These are phyloP conservation scores for Formicarius rufipectus DNA, from an alignment of 2,113 vertebrate species.

Conservation along the genomic window DNA sequence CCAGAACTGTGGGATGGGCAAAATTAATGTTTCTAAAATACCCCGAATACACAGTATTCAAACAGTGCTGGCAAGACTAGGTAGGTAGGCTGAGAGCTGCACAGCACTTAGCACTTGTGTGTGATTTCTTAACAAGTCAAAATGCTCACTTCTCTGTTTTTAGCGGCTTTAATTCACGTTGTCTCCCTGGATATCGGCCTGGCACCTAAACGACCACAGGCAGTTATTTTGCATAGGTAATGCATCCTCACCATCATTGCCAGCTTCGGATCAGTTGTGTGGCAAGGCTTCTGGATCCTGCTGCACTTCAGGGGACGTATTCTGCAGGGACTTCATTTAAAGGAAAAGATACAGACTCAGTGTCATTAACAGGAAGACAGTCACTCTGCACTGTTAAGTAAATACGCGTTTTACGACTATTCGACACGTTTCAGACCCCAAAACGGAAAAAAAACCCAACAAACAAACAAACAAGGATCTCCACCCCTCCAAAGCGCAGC, in stretches of 20 bases:
- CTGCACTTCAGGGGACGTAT: neutral
- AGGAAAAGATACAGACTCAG: neutral
- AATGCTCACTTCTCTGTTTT: neutral
- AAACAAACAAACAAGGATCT: too few relatives aligned
- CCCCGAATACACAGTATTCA: neutral
- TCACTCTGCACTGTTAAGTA: neutral
- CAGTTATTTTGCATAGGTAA: neutral
- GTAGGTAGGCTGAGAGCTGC: neutral
- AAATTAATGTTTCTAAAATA: neutral
- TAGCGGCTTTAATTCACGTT: neutral
- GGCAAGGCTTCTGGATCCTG: neutral
- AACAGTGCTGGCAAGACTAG: neutral
- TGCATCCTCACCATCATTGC: neutral
- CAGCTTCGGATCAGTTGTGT: accelerated
- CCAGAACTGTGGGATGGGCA: neutral
- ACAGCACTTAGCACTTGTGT: neutral
- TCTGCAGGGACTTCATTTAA: neutral
- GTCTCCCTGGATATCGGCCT: neutral
- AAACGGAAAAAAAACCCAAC: too few relatives aligned
- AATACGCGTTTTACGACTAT: neutral
- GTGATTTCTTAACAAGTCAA: neutral
- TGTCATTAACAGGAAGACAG: neutral
- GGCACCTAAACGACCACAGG: accelerated
- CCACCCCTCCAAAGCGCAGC: accelerated
- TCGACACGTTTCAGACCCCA: neutral